Base-by-base conservation (phyloP, 2,888 invertebrate species). In the Heliconius charithonia region DNA sequence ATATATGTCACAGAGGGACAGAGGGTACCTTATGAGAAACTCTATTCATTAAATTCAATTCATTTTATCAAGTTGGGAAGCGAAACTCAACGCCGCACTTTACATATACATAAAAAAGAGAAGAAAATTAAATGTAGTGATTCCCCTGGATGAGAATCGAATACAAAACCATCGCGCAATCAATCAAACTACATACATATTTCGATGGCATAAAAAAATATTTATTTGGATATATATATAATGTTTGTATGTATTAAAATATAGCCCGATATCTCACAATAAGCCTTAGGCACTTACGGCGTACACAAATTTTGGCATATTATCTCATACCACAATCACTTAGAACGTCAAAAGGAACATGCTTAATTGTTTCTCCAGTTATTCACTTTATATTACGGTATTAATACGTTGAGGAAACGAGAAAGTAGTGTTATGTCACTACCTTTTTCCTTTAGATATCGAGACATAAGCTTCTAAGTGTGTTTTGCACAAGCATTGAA, bases 211-310 rank as follows among this genome's bases (percentile, higher is more conserved):
- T 12, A 59, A 59, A 59, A 69, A 37, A 9, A 69, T 62, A 62
- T 62, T 10, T 16, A 63, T 63, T 25, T 63, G 12, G 10, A 27
- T 63, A 27, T 25, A 25, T 12, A 29, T 29, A 29, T 4, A 12
- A 63, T 25, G 12, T 63, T 27, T 62, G 22, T 27, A 19, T 27
- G 45, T 27, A 62, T 19, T 72, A n/a, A 56, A 29, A 41, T 41
- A 74, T 65, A 74, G 45, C 27, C 74, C 63, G 63, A 79, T 73
- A 82, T 74, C 74, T 83, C 82, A 84, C 83, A 84, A 78, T 83
- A 90, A 91, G 89, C 90, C 91, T 59, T 91, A 93, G 93, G 93
- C 93, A 93, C 93, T 92, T 91, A 89, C 88, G 92, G 92, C 89
- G 89, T 87, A 85, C 89, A 88, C 86, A 87, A 86, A 85, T 88